phyloP scores from a whole-genome alignment of 2,797 vertebrate species.

The Sebastes vulpes region DNA sequence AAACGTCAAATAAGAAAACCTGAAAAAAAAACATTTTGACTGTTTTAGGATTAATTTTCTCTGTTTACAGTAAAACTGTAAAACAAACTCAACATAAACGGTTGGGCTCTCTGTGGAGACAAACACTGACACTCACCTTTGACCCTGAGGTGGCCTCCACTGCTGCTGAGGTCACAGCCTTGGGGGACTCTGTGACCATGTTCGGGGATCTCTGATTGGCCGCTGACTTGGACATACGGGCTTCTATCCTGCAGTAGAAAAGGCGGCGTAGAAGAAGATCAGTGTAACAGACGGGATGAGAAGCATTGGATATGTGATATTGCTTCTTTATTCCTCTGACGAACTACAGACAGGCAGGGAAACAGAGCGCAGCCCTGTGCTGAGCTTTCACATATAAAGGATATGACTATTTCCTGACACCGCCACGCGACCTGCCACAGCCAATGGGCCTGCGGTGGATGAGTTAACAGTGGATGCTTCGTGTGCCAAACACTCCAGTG shows the following conservation, averaged over 20 bases:
- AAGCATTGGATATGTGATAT: not conserved
- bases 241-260: slow-evolving; percentile 85
- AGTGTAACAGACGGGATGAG: slow-evolving; percentile 10
- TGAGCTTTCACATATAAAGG: slow-evolving; percentile 62
- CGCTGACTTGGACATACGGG: slow-evolving; percentile 92
- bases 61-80: not conserved
- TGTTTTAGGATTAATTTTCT: not conserved
- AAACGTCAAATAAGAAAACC: not conserved
- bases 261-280: slow-evolving; percentile 38
- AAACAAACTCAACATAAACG: not conserved
- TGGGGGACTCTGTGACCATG: slow-evolving; percentile 94
- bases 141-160: slow-evolving; percentile 86
- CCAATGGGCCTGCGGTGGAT: slow-evolving; percentile 45
- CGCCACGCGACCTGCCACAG: slow-evolving; percentile 34
- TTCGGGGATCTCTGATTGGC: slow-evolving; percentile 92
- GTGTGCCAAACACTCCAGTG: slow-evolving; percentile 15
- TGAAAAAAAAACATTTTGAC: not conserved
- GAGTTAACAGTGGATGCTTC: slow-evolving; percentile 29
- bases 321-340: slow-evolving; percentile 24
- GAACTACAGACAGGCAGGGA: not conserved
- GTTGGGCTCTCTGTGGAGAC: not conserved
- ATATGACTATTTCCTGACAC: slow-evolving; percentile 74
- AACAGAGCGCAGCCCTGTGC: slow-evolving; percentile 20
- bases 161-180: slow-evolving; percentile 88
- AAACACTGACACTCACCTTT: slow-evolving; percentile 87